Evolutionary conservation across 1,140 invertebrate species (phyloP).

Genomic region (Luehdorfia chinensis): DNA sequence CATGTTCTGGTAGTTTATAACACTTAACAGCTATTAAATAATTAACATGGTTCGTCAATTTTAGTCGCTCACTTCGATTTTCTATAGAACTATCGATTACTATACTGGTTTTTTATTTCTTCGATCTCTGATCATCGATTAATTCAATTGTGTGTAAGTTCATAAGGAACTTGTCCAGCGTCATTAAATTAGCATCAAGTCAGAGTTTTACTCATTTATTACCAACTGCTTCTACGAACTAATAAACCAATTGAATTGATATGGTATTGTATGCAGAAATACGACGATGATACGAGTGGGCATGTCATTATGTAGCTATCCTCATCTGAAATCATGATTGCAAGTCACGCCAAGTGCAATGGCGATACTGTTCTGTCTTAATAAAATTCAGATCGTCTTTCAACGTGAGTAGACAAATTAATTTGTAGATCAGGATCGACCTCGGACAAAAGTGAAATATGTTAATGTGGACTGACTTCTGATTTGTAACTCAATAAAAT

Average conservation of each 20-base stretch:
- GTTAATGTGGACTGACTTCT: background rate
- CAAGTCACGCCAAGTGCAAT: conserved; percentile 25
- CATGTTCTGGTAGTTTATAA: no score
- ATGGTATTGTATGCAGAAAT: conserved; percentile 30
- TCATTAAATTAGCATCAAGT: no score
- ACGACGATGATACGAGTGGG: conserved; percentile 20
- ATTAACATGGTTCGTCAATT: no score
- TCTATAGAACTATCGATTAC: no score
- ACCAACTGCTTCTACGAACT: conserved; percentile 23
- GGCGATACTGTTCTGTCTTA: conserved; percentile 15
- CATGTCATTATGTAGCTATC: conserved; percentile 24
- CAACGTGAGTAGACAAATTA: background rate
- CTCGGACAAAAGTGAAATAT: conserved; percentile 9
- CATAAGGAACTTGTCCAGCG: no score
- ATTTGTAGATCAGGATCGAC: background rate
- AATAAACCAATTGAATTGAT: conserved; percentile 30
- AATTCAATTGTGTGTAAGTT: no score
- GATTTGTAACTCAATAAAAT: background rate
- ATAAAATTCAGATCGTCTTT: conserved; percentile 18
- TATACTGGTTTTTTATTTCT: no score
- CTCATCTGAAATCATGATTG: conserved; percentile 25
- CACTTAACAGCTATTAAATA: no score
- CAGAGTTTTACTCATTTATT: background rate
- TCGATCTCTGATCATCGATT: no score
- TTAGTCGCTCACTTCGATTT: no score